Percentiles rank a stretch among this genome's conserved stretches.
These are phyloP conservation scores for Caenorhabditis afra DNA, from an alignment of 2,888 invertebrate species.

Conservation along the genomic window DNA sequence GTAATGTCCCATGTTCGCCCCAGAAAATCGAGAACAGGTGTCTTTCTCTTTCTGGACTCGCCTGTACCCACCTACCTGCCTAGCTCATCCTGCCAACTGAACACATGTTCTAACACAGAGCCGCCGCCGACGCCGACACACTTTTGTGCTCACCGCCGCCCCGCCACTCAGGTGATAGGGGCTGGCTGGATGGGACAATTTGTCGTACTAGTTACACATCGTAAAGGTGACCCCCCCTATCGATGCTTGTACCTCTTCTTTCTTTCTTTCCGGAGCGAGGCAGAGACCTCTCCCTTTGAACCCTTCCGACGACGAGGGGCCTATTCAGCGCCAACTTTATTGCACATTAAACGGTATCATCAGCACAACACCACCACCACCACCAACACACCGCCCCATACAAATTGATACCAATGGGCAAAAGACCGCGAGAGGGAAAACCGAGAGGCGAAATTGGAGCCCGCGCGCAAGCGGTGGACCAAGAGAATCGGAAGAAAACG, in stretches of 20 bases:
- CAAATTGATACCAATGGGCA: too few species aligned
- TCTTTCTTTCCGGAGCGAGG: neutral
- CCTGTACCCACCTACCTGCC: too few species aligned
- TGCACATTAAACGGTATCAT: conserved; percentile 33
- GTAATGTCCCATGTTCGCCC: too few species aligned
- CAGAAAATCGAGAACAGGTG: too few species aligned
- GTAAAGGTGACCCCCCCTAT: conserved; percentile 2
- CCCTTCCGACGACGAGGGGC: neutral
- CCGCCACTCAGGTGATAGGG: neutral
- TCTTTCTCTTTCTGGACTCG: too few species aligned
- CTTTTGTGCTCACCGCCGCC: too few species aligned
- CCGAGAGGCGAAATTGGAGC: neutral
- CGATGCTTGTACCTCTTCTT: neutral
- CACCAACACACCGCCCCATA: too few species aligned
- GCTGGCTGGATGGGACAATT: neutral
- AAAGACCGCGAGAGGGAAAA: neutral
- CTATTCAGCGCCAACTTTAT: conserved; percentile 15
- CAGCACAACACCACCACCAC: too few species aligned
- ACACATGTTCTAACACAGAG: neutral
- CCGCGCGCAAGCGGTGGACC: too few species aligned
- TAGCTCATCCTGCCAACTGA: too few species aligned
- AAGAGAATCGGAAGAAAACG: neutral
- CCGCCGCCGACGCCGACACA: too few species aligned
- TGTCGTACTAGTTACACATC: conserved; percentile 49
- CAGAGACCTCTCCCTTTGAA: conserved; percentile 8